Percentiles rank a stretch among this genome's conserved stretches.
These are phyloP conservation scores for Panulirus ornatus DNA, from an alignment of 1,140 invertebrate genomes.

Conservation along the genomic window DNA sequence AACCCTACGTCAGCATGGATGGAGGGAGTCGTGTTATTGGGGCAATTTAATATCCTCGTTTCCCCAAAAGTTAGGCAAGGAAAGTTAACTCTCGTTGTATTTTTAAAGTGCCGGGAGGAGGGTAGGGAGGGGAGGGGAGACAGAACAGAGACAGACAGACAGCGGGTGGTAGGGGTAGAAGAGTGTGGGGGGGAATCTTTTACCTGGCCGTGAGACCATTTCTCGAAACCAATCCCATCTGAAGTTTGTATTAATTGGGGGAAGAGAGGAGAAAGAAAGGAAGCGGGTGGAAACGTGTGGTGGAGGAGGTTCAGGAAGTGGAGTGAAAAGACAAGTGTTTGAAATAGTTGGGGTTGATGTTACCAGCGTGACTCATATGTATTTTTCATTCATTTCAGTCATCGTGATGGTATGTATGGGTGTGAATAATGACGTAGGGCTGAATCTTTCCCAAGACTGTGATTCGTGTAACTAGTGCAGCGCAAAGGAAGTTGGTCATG, in stretches of 20 bases:
- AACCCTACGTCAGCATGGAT: no score
- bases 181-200: neutral
- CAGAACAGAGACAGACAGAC: neutral
- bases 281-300: no score
- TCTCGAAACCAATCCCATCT: conserved; percentile 22
- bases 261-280: neutral
- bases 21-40: conserved; percentile 2
- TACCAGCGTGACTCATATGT: no score
- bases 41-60: conserved; percentile 34
- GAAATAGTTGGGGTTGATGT: no score
- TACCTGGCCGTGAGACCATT: neutral
- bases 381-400: no score
- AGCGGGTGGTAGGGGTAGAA: neutral
- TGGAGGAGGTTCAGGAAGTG: no score
- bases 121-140: conserved; percentile 2
- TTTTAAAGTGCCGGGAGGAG: neutral
- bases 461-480: no score
- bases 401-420: no score
- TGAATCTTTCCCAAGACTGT: no score
- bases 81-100: conserved; percentile 33
- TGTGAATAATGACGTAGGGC: no score
- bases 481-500: no score
- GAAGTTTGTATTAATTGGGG: neutral
- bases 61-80: conserved; percentile 6
- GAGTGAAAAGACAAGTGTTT: no score